phyloP scores from a whole-genome alignment of 2,888 invertebrate genomes.

The Tenthredo notha region DNA sequence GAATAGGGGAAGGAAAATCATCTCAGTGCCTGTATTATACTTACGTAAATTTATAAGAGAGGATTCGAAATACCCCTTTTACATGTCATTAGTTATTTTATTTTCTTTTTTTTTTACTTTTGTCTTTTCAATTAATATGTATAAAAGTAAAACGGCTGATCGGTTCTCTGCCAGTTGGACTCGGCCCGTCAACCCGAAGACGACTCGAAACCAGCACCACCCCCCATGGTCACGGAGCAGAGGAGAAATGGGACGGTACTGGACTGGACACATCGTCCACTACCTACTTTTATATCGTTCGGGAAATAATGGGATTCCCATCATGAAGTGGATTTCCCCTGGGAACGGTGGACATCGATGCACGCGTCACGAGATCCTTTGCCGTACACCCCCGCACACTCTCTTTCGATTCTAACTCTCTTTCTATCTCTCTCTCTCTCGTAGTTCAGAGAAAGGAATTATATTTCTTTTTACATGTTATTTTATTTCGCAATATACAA shows the following conservation, averaged over 20 bases:
- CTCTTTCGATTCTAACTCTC: not conserved
- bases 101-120: too few species aligned
- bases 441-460: not conserved
- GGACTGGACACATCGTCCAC: conserved; percentile 57
- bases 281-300: conserved; percentile 73
- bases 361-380: conserved; percentile 76
- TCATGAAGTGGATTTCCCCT: conserved; percentile 76
- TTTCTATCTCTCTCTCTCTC: not conserved
- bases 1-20: not conserved
- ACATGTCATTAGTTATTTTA: not conserved
- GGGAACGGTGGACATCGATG: conserved; percentile 77
- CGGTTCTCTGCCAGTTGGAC: conserved; percentile 20
- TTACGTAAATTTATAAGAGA: not conserved
- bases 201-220: not conserved
- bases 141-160: not conserved
- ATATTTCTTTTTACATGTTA: not conserved
- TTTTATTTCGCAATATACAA: not conserved
- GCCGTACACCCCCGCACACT: conserved; percentile 67
- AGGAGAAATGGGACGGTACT: conserved; percentile 34
- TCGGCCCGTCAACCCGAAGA: conserved; percentile 40
- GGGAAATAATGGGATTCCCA: conserved; percentile 78
- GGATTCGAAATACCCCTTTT: not conserved
- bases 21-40: not conserved
- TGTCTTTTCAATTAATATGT: not conserved
- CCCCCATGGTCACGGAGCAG: conserved; percentile 28